These are phyloP conservation scores for Cetonia aurata DNA, from an alignment of 2,888 invertebrate species.

Conservation along the genomic window DNA sequence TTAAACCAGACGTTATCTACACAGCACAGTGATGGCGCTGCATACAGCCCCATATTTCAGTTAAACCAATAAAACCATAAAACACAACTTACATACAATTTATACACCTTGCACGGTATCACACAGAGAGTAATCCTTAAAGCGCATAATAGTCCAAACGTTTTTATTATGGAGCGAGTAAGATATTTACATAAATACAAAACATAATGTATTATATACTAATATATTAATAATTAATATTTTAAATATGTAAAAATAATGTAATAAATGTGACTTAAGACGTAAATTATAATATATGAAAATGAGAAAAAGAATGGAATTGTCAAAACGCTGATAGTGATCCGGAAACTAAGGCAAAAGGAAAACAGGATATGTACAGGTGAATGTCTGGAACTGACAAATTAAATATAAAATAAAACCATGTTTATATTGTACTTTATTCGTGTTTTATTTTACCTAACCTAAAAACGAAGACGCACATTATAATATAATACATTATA, in stretches of 20 bases:
- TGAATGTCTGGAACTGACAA: conserved; percentile 62
- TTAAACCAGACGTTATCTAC: background rate
- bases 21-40: background rate
- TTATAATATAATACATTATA: too few species aligned
- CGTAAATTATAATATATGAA: conserved; percentile 28
- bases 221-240: conserved; percentile 52
- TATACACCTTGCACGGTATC: too few species aligned
- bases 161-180: conserved; percentile 2
- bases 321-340: conserved; percentile 13
- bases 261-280: conserved; percentile 42
- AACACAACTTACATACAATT: too few species aligned
- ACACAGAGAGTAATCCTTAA: background rate
- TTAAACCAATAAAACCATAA: too few species aligned
- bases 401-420: conserved; percentile 63
- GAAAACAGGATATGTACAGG: conserved; percentile 42
- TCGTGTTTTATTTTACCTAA: conserved; percentile 34
- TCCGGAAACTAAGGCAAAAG: conserved; percentile 16
- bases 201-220: conserved; percentile 38
- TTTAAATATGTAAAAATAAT: conserved; percentile 50
- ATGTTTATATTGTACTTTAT: conserved; percentile 63
- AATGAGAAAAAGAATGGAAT: conserved; percentile 41
- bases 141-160: background rate
- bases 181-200: conserved; percentile 4
- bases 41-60: too few species aligned
- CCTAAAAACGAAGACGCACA: background rate